Evolutionary conservation across 2,113 vertebrate species (phyloP).

Genomic region (Petroica traversi): DNA sequence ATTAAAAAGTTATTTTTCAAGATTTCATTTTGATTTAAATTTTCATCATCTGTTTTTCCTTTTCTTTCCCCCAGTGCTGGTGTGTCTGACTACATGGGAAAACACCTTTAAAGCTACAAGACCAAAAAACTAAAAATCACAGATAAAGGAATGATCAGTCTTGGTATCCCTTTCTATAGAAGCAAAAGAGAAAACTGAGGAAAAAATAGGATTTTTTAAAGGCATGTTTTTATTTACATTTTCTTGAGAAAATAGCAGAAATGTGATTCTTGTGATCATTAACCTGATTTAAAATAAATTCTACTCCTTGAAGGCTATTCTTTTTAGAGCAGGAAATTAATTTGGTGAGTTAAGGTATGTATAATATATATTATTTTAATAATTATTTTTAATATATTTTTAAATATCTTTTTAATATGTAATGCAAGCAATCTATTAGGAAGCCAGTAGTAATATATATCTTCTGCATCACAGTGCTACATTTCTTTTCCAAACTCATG

Average conservation of each 20-base stretch:
- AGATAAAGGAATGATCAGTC: background rate
- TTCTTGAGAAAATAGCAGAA: background rate
- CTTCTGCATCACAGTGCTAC: background rate
- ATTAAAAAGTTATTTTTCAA: background rate
- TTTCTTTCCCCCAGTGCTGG: background rate
- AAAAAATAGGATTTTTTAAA: background rate
- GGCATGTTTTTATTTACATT: background rate
- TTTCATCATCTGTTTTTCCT: background rate
- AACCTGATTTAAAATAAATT: background rate
- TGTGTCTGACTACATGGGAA: background rate
- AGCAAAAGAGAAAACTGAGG: background rate
- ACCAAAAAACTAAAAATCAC: background rate
- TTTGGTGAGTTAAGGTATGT: background rate
- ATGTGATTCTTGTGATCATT: background rate
- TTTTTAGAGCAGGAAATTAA: background rate
- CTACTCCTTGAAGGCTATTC: background rate
- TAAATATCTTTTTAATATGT: background rate
- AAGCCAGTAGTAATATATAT: background rate
- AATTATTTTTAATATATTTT: no score
- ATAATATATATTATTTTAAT: no score
- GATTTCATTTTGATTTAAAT: background rate
- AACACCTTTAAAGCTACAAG: background rate
- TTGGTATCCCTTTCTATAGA: background rate
- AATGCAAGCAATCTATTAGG: background rate
- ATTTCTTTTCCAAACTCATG: background rate